Percentiles rank a stretch among this genome's conserved stretches.
Conservation (phyloP, 2,888 invertebrate genomes). For the Empis livida region DNA sequence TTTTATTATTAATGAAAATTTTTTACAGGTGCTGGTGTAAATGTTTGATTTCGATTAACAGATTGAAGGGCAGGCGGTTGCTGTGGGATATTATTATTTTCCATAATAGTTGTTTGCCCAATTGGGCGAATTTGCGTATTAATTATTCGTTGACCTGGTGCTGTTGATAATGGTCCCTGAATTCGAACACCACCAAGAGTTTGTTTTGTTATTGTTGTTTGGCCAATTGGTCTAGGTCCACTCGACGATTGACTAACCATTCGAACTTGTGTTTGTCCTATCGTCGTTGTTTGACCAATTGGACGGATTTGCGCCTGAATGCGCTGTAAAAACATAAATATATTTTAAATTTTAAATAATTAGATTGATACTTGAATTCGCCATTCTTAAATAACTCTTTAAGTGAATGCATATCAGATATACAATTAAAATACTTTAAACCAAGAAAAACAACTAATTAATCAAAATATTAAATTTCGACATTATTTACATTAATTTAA, state of each 20-base stretch:
- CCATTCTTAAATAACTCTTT: too few species aligned
- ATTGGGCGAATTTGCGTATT: constrained; percentile 28
- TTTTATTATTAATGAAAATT: not conserved
- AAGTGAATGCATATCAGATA: too few species aligned
- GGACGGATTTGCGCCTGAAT: constrained; percentile 41
- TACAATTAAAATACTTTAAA: too few species aligned
- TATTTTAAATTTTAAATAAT: not conserved
- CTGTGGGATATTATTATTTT: constrained; percentile 21
- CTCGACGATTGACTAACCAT: constrained; percentile 40
- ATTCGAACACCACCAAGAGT: constrained; percentile 29
- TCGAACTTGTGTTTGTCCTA: constrained; percentile 45
- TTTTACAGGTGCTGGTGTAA: not conserved
- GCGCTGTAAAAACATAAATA: constrained; percentile 21
- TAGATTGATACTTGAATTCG: not conserved
- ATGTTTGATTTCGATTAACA: constrained; percentile 18
- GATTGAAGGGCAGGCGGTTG: constrained; percentile 32
- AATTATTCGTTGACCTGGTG: constrained; percentile 27
- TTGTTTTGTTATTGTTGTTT: constrained; percentile 37
- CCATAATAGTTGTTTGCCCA: constrained; percentile 18
- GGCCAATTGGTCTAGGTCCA: constrained; percentile 32
- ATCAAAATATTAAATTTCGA: too few species aligned
- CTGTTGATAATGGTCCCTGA: constrained; percentile 21
- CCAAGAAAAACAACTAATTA: too few species aligned
- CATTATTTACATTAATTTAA: too few species aligned
- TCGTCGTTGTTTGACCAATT: constrained; percentile 39